These are phyloP conservation scores for Phengaris arion DNA, from an alignment of 2,888 invertebrate genomes.

Conservation along the genomic window DNA sequence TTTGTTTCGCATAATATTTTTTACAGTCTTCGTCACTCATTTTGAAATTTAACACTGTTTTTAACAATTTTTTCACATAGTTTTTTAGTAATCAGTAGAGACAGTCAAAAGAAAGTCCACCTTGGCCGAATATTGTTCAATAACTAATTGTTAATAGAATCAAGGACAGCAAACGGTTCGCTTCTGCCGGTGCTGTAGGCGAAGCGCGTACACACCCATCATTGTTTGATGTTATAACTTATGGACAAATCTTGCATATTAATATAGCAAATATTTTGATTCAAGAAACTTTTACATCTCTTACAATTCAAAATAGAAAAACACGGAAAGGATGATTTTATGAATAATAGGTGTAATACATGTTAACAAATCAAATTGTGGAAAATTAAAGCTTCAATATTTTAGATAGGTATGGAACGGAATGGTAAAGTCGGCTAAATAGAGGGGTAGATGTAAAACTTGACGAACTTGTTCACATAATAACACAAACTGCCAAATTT, in stretches of 20 bases:
- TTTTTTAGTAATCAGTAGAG: constrained; percentile 33
- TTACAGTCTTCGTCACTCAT: constrained; percentile 70
- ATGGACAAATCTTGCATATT: constrained; percentile 72
- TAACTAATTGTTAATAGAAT: constrained; percentile 61
- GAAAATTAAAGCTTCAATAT: too few species aligned
- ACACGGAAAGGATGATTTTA: neutral
- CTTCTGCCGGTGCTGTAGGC: constrained; percentile 59
- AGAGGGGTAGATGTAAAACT: neutral
- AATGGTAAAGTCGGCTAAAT: neutral
- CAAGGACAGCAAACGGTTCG: constrained; percentile 74
- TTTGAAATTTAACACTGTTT: constrained; percentile 43
- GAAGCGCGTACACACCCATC: constrained; percentile 56
- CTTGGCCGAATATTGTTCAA: constrained; percentile 56
- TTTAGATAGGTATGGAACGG: neutral
- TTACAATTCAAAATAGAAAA: neutral
- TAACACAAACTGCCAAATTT: neutral
- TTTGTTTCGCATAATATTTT: constrained; percentile 60
- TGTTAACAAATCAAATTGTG: neutral
- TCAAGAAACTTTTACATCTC: constrained; percentile 18
- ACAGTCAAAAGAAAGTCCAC: constrained; percentile 46
- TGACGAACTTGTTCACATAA: neutral
- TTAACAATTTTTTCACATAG: constrained; percentile 40
- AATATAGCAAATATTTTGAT: constrained; percentile 51
- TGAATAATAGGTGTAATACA: neutral
- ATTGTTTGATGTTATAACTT: constrained; percentile 59